Percentiles rank a stretch among this genome's conserved stretches.
These are phyloP conservation scores for human DNA, from an alignment of 2,113 vertebrate species.

Conservation along the genomic window GRCh38 chr2:209506001-209506500, in stretches of 20 bases:
- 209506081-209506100: neutral
- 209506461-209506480: neutral
- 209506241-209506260: neutral
- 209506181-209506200: neutral
- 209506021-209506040: neutral
- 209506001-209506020: neutral
- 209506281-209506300: neutral
- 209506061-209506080: neutral
- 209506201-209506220: neutral
- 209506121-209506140: neutral
- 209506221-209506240: neutral
- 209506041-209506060: neutral
- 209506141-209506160: neutral
- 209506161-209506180: neutral
- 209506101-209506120: neutral
- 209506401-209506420: neutral
- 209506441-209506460: neutral
- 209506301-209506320: neutral
- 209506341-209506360: neutral
- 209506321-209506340: neutral
- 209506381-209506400: neutral
- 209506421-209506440: neutral
- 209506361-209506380: neutral
- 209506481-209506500: neutral
- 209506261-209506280: neutral